Evolutionary conservation across 2,888 invertebrate species (phyloP).

Genomic region (Leucania comma): DNA sequence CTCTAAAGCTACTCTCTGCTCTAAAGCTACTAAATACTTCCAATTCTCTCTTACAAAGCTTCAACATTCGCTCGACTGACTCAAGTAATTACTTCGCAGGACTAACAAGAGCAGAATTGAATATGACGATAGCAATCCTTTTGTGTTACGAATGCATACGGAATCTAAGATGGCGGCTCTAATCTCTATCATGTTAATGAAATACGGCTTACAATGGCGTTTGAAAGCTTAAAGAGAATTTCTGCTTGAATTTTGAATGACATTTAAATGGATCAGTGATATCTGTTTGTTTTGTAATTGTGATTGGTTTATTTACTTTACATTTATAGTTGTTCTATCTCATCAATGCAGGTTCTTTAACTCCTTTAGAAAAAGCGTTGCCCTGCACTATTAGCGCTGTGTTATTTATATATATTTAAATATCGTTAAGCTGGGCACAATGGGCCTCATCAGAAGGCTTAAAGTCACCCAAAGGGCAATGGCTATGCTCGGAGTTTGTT

Average conservation of each 20-base stretch:
- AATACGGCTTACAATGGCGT: constrained; percentile 2
- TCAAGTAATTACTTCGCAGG: constrained; percentile 53
- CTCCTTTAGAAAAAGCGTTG: no score
- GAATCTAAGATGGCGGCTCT: constrained; percentile 34
- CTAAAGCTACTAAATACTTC: constrained; percentile 11
- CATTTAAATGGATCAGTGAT: neutral
- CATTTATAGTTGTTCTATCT: no score
- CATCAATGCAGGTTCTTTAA: no score
- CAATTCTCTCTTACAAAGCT: constrained; percentile 26
- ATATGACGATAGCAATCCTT: constrained; percentile 40
- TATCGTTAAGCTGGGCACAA: no score
- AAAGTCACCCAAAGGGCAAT: no score
- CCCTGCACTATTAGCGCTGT: no score
- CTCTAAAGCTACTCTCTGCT: no score
- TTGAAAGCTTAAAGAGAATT: constrained; percentile 37
- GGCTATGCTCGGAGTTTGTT: no score
- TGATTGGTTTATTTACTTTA: neutral
- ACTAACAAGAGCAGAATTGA: constrained; percentile 46
- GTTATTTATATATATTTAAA: no score
- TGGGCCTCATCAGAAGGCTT: no score
- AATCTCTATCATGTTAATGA: constrained; percentile 2
- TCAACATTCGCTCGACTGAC: constrained; percentile 30
- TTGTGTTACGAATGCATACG: constrained; percentile 49
- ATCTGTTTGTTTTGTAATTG: neutral
- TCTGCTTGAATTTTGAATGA: constrained; percentile 10